A percentile compares a stretch with the other conserved stretches of the same genome.
Conservation (phyloP, 2,888 invertebrate species). For the Dolichomitus sp. region DNA sequence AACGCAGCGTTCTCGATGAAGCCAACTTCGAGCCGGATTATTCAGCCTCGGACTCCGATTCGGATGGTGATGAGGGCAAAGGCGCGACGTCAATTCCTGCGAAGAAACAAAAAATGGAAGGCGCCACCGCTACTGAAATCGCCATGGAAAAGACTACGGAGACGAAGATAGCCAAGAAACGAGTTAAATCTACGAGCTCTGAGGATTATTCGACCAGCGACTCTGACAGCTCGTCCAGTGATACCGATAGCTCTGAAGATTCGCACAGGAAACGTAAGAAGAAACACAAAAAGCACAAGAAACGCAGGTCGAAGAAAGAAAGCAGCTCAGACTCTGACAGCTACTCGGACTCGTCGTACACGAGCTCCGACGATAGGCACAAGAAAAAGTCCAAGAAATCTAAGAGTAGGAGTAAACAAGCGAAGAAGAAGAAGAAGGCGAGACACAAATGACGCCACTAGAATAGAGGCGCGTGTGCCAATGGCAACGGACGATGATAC, state of each 20-base stretch:
- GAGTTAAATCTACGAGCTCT: slow-evolving; percentile 87
- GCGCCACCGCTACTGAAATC: slow-evolving; percentile 72
- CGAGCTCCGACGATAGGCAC: slow-evolving; percentile 90
- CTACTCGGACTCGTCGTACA: slow-evolving; percentile 89
- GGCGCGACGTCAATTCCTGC: slow-evolving; percentile 76
- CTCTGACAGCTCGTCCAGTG: slow-evolving; percentile 86
- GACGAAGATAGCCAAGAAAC: slow-evolving; percentile 69
- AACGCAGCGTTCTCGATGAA: slow-evolving; percentile 91
- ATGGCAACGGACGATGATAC: slow-evolving; percentile 14
- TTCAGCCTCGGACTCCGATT: slow-evolving; percentile 90
- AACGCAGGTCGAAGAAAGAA: slow-evolving; percentile 88
- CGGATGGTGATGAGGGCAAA: slow-evolving; percentile 87
- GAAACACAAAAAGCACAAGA: slow-evolving; percentile 89
- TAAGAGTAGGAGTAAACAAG: slow-evolving; percentile 90
- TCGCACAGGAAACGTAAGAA: slow-evolving; percentile 88
- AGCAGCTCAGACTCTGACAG: slow-evolving; percentile 89
- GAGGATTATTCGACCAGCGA: slow-evolving; percentile 87
- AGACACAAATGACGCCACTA: slow-evolving; percentile 87
- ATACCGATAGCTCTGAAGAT: slow-evolving; percentile 86
- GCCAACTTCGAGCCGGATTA: slow-evolving; percentile 92
- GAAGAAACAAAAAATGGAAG: slow-evolving; percentile 78
- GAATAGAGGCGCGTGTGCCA: slow-evolving; percentile 16
- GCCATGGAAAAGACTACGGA: slow-evolving; percentile 83
- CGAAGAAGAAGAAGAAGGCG: slow-evolving; percentile 92
- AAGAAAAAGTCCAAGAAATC: slow-evolving; percentile 89